Base-by-base conservation (phyloP, 2,888 invertebrate genomes). In the Ecliptopera silaceata region DNA sequence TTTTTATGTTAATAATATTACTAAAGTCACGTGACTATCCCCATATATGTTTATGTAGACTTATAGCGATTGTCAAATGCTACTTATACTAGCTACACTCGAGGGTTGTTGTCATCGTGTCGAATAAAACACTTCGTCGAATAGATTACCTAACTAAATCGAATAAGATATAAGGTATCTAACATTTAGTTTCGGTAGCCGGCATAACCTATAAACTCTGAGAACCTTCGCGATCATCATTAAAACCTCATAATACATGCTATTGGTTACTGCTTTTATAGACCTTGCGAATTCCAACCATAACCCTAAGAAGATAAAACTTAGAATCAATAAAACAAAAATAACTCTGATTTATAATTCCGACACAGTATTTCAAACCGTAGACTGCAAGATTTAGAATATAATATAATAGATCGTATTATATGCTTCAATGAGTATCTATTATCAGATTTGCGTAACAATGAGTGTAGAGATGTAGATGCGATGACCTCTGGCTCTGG, bases 371-470 rank as follows among this genome's bases (percentile, higher is more conserved):
- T 34, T 45, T 49, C 11, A n/a, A 50, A 18, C 51, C 42, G 46
- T 56, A 47, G 15, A 1, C 22, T n/a, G 18, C 15, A 6, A 56
- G 12, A 45, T 13, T 29, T 56, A 56, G 15, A 34, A 31, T 36
- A 47, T 17, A 29, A n/a, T 56, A 42, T 41, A 36, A 15, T 32
- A 13, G 15, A 1, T 22, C 4, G 22, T 1, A 13, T 1, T 26
- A n/a, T 1, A 4, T 10, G 22, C n/a, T n/a, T n/a, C n/a, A 47
- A 29, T 29, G 18, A 41, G n/a, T n/a, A n/a, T n/a, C n/a, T n/a
- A 39, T 53, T 48, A 53, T 54, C 49, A 12, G 58, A 59, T 59
- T 59, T 54, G 45, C 58, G 49, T 46, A 59, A 59, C 58, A 54
- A 59, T 57, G 56, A 41, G 47, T 43, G 50, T 51, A 48, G 18